Conservation (phyloP, 1,140 invertebrate species). For the Acromyrmex heyeri region DNA sequence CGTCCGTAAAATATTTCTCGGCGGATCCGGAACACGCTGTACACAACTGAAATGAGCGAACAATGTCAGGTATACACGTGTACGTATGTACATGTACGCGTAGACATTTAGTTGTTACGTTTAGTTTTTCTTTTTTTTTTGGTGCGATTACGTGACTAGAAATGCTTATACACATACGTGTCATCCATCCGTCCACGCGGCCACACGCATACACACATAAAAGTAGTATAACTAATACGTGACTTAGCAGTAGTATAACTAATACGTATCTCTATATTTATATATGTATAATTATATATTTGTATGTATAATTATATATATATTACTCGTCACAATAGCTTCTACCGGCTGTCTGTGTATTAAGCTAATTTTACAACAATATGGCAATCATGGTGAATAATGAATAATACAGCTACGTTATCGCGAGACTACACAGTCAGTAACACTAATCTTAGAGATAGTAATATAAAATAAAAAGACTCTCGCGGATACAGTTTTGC, state of each 20-base stretch:
- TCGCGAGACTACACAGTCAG: conserved; percentile 53
- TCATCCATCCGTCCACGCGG: conserved; percentile 35
- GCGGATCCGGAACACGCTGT: conserved; percentile 13
- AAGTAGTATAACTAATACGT: conserved; percentile 76
- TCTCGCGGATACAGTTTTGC: conserved; percentile 29
- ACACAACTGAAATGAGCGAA: conserved; percentile 19
- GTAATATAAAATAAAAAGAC: conserved; percentile 57
- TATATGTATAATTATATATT: conserved; percentile 65
- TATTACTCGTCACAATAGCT: conserved; percentile 73
- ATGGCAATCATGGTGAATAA: conserved; percentile 77
- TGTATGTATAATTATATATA: conserved; percentile 69
- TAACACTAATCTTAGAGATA: conserved; percentile 53
- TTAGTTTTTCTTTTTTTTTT: background rate
- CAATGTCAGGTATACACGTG: conserved; percentile 52
- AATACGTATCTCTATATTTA: conserved; percentile 68
- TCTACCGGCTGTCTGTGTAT: conserved; percentile 73
- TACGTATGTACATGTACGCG: conserved; percentile 59
- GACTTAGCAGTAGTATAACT: conserved; percentile 79
- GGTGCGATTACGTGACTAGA: conserved; percentile 82
- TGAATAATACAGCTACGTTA: conserved; percentile 65
- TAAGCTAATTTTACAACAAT: conserved; percentile 79
- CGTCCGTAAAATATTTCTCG: conserved; percentile 10
- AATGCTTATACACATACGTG: conserved; percentile 74
- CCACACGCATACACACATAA: conserved; percentile 63
- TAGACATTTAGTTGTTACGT: conserved; percentile 61